Evolutionary conservation across 2,797 vertebrate genomes (phyloP), one percentile per base, ranked within the genome.

Genomic region (Eulemur rubriventer): DNA sequence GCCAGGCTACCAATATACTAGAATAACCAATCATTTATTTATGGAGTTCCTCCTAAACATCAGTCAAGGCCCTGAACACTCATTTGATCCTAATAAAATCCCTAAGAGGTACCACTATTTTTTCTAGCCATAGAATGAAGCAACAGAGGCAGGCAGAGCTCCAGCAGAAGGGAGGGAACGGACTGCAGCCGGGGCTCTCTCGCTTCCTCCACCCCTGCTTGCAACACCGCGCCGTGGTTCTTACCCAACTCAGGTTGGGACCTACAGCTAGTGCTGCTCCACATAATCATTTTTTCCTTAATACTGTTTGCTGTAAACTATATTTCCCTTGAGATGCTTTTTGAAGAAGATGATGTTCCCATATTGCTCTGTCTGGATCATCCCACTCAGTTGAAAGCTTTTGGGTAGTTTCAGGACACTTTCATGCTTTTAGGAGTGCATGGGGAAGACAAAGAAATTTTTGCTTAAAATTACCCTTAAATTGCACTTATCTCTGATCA

Each of bases 401-500:
- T 55, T 35, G 63, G 82, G 35, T 72, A 48, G 41, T 63, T 95
- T 76, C 41, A 50, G 63, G 63, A 73, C 46, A 24, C 50, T 48
- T 57, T 55, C 16, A n/a, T 91, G 88, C 35, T 95, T 90, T 96
- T 41, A 84, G 59, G 38, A 94, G 41, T n/a, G 50, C 41, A 41
- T 22, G 10, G 75, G 48, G 89, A 95, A 96, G 79, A 79, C 43
- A 80, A 82, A 93, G 59, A 70, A 65, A 76, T 76, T 93, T 94
- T 94, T 76, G 75, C 46, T 86, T 85, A 61, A 96, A 96, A 93
- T 94, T 80, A 83, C 52, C n/a, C 18, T 41, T 89, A 79, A 7
- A 86, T 65, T 61, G 35, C 65, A 86, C 83, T 92, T 90, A 43
- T 41, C 88, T 96, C 90, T 91, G 70, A 94, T 83, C 79, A 17